Base-by-base conservation (phyloP, 2,797 vertebrate species). In the Tamandua tetradactyla region DNA sequence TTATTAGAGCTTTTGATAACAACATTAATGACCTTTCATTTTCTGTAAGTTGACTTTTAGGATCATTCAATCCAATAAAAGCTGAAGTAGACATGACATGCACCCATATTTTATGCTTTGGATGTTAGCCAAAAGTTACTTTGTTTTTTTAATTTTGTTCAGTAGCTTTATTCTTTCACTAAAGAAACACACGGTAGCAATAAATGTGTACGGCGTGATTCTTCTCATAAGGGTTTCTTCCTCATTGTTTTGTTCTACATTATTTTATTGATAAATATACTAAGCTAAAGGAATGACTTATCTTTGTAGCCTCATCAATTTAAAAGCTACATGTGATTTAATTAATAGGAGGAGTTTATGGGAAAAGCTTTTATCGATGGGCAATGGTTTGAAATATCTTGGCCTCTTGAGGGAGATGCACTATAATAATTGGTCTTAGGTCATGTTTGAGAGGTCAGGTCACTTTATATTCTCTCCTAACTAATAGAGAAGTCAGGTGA, bases 291-390 rank as follows among this genome's bases (percentile, higher is more conserved):
- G 93, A 97, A 97, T 94, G 97, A 97, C 97, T 98, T 98, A 98
- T 90, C 93, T 98, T 98, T 97, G 93, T 81, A 94, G 92, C 90
- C 92, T 97, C 97, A 98, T 98, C 97, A 98, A 96, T 98, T 98
- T 98, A 97, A 98, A 97, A 97, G 94, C 89, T 69, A 94, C 97
- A 96, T 97, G 97, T 98, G 96, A 97, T 98, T 97, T 98, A 98
- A 98, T 98, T 98, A 98, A 98, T 98, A 92, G 92, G 75, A 92
- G 22, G 93, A 97, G 96, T 98, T 98, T 98, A 98, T 98, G 97
- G 98, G 98, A 98, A 98, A 98, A 98, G 98, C 98, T 98, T 98
- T 98, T 98, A 98, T 97, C 97, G 79, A 94, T 35, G 76, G 94
- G 85, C 96, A 94, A 97, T 98, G 97, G 97, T 96, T 97, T 37